phyloP scores from a whole-genome alignment of 2,888 invertebrate species.

The Harmothoe impar region DNA sequence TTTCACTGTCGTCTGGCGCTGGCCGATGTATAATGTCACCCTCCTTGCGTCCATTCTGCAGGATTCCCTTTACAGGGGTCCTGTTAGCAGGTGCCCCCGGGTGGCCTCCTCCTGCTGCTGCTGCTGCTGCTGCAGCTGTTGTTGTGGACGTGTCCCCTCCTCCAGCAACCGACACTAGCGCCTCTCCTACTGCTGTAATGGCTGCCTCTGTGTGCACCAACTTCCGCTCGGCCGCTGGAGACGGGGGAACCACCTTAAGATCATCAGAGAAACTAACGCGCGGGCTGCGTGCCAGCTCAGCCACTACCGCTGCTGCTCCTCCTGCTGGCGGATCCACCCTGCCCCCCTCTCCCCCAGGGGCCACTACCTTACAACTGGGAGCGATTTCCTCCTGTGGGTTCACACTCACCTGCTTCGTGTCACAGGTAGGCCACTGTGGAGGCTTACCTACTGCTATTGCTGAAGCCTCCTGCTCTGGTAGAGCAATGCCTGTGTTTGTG shows the following conservation, averaged over 20 bases:
- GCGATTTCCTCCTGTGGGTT: too few relatives aligned
- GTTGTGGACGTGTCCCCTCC: neutral
- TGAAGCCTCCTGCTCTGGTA: neutral
- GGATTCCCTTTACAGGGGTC: conserved; percentile 57
- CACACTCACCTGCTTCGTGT: too few relatives aligned
- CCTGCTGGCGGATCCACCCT: neutral
- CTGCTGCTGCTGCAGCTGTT: neutral
- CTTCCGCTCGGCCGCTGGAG: conserved; percentile 52
- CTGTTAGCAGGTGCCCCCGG: neutral
- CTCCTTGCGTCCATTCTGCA: conserved; percentile 54
- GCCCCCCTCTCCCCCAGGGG: neutral
- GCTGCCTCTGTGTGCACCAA: neutral
- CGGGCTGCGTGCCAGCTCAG: conserved; percentile 39
- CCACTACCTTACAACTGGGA: too few relatives aligned
- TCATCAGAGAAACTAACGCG: conserved; percentile 60
- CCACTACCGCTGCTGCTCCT: neutral
- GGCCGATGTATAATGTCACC: conserved; percentile 22
- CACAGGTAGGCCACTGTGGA: neutral
- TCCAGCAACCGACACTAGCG: neutral
- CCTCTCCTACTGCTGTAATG: neutral
- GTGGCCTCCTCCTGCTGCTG: neutral
- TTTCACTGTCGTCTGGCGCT: conserved; percentile 46
- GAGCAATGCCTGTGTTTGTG: neutral
- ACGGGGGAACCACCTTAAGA: conserved; percentile 50
- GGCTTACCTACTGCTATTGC: neutral